Conservation (phyloP, 2,888 invertebrate genomes). For the Galerucella pusilla region DNA sequence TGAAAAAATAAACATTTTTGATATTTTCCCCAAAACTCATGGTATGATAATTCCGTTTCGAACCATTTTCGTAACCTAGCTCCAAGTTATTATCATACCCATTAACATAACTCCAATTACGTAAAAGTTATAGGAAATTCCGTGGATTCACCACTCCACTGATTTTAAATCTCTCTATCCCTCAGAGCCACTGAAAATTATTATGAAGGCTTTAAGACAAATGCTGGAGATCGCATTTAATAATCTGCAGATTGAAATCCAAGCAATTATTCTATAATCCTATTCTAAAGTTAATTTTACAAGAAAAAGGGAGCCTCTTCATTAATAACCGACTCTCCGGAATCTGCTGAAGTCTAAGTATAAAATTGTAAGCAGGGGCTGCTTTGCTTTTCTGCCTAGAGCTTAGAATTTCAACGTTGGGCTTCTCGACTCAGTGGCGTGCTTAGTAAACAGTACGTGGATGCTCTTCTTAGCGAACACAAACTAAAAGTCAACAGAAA, state of each 20-base stretch:
- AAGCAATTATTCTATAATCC: conserved; percentile 36
- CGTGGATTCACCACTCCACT: neutral
- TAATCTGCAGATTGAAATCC: conserved; percentile 33
- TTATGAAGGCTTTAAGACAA: conserved; percentile 34
- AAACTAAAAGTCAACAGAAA: too few species aligned
- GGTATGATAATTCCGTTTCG: too few species aligned
- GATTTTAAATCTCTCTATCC: conserved; percentile 16
- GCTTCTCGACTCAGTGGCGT: conserved; percentile 10
- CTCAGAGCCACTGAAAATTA: conserved; percentile 27
- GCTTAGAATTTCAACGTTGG: conserved; percentile 26
- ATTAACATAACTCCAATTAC: neutral
- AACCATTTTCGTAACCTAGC: neutral
- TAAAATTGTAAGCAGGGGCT: conserved; percentile 23
- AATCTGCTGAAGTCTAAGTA: conserved; percentile 15
- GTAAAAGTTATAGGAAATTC: neutral
- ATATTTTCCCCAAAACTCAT: too few species aligned
- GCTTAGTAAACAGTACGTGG: neutral
- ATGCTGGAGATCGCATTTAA: conserved; percentile 30
- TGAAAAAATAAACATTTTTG: too few species aligned
- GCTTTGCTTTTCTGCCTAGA: conserved; percentile 22
- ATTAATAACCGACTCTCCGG: conserved; percentile 29
- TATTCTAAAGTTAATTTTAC: conserved; percentile 33
- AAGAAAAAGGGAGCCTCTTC: conserved; percentile 33
- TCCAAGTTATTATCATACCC: neutral
- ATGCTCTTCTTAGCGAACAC: too few species aligned